Conservation (phyloP, 2,113 vertebrate species). For the Phylloscopus trochiloides region DNA sequence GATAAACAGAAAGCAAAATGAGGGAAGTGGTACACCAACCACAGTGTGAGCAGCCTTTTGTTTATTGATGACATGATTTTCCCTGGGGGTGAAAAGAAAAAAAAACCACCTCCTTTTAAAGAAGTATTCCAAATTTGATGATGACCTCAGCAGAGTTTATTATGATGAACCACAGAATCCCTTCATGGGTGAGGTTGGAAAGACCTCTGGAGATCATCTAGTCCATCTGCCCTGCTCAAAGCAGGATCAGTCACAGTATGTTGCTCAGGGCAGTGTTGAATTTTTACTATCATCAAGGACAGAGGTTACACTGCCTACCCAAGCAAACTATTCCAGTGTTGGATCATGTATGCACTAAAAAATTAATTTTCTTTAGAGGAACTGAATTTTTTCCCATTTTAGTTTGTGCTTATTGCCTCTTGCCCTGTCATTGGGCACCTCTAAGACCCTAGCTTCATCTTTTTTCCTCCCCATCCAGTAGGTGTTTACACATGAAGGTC, state of each 20-base stretch:
- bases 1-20: neutral
- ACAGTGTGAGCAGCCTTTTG: neutral
- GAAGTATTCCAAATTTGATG: neutral
- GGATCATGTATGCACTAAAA: neutral
- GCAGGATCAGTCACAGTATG: neutral
- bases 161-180: neutral
- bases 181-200: neutral
- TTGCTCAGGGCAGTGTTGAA: neutral
- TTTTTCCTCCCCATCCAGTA: neutral
- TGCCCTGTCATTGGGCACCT: neutral
- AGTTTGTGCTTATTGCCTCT: neutral
- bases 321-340: neutral
- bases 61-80: neutral
- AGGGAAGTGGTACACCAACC: neutral
- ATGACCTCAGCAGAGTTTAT: neutral
- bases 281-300: neutral
- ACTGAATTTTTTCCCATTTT: neutral
- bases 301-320: neutral
- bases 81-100: neutral
- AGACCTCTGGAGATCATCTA: neutral
- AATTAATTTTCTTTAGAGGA: neutral
- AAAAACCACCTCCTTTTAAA: neutral
- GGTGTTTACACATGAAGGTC: neutral
- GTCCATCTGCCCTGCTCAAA: neutral
- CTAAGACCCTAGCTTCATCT: neutral